Evolutionary conservation across 2,797 vertebrate genomes (phyloP), one percentile per base, ranked within the genome.

Genomic region (Myotis pilosus): DNA sequence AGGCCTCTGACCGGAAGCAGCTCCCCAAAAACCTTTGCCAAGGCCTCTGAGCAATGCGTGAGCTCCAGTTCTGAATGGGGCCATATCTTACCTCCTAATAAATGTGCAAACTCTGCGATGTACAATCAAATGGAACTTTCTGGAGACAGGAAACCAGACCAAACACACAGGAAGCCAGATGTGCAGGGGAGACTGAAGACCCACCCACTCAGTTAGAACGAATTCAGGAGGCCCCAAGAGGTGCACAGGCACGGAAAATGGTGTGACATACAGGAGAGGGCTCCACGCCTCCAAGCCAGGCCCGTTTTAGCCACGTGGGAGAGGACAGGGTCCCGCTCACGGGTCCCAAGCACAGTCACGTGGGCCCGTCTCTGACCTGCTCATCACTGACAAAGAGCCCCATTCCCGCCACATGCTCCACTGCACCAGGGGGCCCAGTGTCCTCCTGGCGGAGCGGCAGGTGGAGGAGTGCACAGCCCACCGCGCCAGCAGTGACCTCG

Each of bases 41-140:
- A 71, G 78, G 30, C 3, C 72, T 90, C 86, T 47, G 47, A 47
- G 47, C 12, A 47, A 13, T 47, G 47, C 0, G 47, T 47, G 47
- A 47, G 10, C 47, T 47, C 55, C 55, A 25, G 55, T 57, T 89
- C 57, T 62, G 74, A 81, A 72, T 38, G 11, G 20, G 51, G 23
- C 8, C 11, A 11, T 74, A 17, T 23, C 88, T 76, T 57, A 47
- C 49, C 68, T 91, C 82, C 82, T 20, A 68, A 51, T 41, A 53
- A 57, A 75, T n/a, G 72, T 76, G 49, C 3, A 47, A 74, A 68
- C 64, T 74, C 38, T 13, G 28, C n/a, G 20, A 71, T 78, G 12
- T 38, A 78, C 92, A 81, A 69, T 87, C 41, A 87, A 84, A 44
- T 33, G 12, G 44, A 87, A 78, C 38, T 66, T 95, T 89, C 49